Conservation (phyloP, 2,797 vertebrate genomes). For the Mycteria americana region DNA sequence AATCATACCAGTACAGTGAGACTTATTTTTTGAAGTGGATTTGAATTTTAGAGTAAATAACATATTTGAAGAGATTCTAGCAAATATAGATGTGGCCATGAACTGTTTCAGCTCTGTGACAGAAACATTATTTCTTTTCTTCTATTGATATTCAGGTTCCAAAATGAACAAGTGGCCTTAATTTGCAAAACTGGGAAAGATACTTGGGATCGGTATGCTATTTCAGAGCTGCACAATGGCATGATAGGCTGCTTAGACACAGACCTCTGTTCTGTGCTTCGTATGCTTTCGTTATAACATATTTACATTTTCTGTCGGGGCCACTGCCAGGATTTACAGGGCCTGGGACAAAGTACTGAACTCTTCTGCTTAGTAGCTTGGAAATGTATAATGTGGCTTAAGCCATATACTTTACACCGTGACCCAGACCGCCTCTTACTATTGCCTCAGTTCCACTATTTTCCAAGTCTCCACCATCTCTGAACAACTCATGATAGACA, state of each 20-base stretch:
- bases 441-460: neutral
- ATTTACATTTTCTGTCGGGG: slow-evolving; percentile 39
- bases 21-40: neutral
- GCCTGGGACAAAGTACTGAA: neutral
- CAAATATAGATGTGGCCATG: neutral
- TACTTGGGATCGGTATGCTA: slow-evolving; percentile 82
- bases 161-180: slow-evolving; percentile 80
- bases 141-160: slow-evolving; percentile 78
- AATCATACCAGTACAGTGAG: neutral
- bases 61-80: neutral
- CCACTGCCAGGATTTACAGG: slow-evolving; percentile 53
- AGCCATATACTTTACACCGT: neutral
- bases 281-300: neutral
- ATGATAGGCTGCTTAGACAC: slow-evolving; percentile 53
- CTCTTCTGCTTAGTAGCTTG: neutral
- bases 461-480: neutral
- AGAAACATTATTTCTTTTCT: slow-evolving; percentile 61
- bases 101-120: slow-evolving; percentile 37
- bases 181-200: slow-evolving; percentile 83
- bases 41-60: slow-evolving; percentile 5
- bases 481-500: neutral
- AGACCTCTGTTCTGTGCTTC: slow-evolving; percentile 48
- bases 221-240: slow-evolving; percentile 34
- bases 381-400: neutral
- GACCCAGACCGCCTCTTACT: neutral